Conservation (phyloP, 2,888 invertebrate genomes). For the Drosophila kokeensis region DNA sequence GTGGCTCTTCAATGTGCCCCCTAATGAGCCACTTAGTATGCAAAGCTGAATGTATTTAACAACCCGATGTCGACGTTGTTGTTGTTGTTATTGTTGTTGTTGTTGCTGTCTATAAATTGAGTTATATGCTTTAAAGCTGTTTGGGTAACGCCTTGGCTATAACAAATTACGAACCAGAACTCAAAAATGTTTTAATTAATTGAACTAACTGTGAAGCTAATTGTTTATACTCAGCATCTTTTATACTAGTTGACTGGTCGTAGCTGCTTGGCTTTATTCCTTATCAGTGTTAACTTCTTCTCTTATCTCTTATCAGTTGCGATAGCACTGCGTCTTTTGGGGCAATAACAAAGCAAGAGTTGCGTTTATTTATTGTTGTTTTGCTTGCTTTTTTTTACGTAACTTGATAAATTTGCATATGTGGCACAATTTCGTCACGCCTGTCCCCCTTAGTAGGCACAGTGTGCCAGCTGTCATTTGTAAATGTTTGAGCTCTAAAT, state of each 20-base stretch:
- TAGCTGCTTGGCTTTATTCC: slow-evolving; percentile 21
- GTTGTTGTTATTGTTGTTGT: slow-evolving; percentile 10
- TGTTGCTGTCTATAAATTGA: slow-evolving; percentile 46
- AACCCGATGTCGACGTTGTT: slow-evolving; percentile 26
- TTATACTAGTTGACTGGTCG: slow-evolving; percentile 42
- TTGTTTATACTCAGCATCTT: slow-evolving; percentile 56
- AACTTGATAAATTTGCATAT: slow-evolving; percentile 65
- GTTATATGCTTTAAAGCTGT: slow-evolving; percentile 45
- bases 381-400: slow-evolving; percentile 37
- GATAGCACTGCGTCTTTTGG: slow-evolving; percentile 67
- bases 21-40: slow-evolving; percentile 75
- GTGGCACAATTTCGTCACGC: slow-evolving; percentile 57
- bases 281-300: slow-evolving; percentile 18
- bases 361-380: slow-evolving; percentile 16
- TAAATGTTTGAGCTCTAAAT: slow-evolving; percentile 31
- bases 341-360: slow-evolving; percentile 45
- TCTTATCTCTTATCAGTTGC: slow-evolving; percentile 48
- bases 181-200: slow-evolving; percentile 55
- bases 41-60: slow-evolving; percentile 54
- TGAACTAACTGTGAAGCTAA: slow-evolving; percentile 52
- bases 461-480: slow-evolving; percentile 35
- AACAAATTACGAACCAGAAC: slow-evolving; percentile 42
- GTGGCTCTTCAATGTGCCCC: slow-evolving; percentile 63
- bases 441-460: slow-evolving; percentile 26
- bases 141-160: slow-evolving; percentile 34